Evolutionary conservation across 2,113 vertebrate genomes (phyloP).

Genomic region (Tor tambroides): DNA sequence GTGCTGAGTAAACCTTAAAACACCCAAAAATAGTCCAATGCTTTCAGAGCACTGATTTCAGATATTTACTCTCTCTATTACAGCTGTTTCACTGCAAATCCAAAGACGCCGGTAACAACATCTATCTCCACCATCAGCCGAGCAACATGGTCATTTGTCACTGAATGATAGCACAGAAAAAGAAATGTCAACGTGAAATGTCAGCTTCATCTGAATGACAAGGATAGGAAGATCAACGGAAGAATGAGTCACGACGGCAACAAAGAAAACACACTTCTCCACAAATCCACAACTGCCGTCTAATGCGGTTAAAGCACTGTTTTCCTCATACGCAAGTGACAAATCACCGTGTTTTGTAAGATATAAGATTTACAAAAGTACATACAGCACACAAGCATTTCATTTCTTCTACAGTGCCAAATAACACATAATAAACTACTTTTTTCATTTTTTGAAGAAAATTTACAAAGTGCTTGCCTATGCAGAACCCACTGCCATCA

Average conservation of each 20-base stretch:
- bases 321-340: not conserved
- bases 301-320: not conserved
- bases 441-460: not conserved
- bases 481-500: not conserved
- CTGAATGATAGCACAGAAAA: conserved; percentile 63
- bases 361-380: not conserved
- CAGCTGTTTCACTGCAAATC: conserved; percentile 22
- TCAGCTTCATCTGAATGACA: conserved; percentile 73
- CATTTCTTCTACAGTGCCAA: not conserved
- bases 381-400: not conserved
- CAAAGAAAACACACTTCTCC: conserved; percentile 14
- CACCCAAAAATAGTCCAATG: not conserved
- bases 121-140: conserved; percentile 68
- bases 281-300: not conserved
- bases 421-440: not conserved
- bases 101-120: conserved; percentile 1
- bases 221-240: conserved; percentile 66
- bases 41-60: not conserved
- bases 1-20: not conserved
- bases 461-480: not conserved
- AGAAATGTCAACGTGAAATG: conserved; percentile 77
- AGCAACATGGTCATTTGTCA: conserved; percentile 65
- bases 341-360: not conserved
- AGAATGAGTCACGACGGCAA: conserved; percentile 30
- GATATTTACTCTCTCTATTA: conserved; percentile 6